These are phyloP conservation scores for Motacilla tschutschensis DNA, from an alignment of 2,113 vertebrate species.

Conservation along the genomic window DNA sequence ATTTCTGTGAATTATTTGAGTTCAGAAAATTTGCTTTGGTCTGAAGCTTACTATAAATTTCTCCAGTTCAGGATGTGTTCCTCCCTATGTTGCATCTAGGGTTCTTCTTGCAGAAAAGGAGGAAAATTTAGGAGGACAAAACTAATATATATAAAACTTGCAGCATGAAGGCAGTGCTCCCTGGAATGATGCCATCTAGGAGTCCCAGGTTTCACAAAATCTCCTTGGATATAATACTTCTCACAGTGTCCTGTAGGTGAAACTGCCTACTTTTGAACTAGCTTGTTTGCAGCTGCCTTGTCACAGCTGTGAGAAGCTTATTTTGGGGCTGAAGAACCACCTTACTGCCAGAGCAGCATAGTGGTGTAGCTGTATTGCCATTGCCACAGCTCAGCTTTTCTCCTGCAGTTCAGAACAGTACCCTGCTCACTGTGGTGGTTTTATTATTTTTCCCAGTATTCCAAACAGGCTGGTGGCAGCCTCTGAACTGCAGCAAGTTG, in stretches of 20 bases:
- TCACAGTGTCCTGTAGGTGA: background rate
- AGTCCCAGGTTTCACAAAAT: background rate
- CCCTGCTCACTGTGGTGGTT: background rate
- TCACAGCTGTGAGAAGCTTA: fast-evolving
- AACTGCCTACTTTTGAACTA: background rate
- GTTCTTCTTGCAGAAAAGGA: background rate
- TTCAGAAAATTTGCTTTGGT: background rate
- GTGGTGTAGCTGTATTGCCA: background rate
- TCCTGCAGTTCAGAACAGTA: background rate
- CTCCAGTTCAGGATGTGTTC: background rate
- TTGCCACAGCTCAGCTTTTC: background rate
- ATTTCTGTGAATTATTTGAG: background rate
- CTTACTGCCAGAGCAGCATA: fast-evolving
- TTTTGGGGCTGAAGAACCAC: background rate
- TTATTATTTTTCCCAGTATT: background rate
- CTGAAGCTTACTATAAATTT: background rate
- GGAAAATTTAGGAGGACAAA: background rate
- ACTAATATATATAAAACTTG: background rate
- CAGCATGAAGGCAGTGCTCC: background rate
- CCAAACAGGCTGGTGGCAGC: background rate
- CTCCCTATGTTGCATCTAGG: background rate
- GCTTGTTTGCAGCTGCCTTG: background rate
- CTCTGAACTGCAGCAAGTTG: background rate
- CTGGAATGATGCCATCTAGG: background rate
- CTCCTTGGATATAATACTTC: background rate